Evolutionary conservation across 2,888 invertebrate genomes (phyloP).

Genomic region (Nyleta sp.): DNA sequence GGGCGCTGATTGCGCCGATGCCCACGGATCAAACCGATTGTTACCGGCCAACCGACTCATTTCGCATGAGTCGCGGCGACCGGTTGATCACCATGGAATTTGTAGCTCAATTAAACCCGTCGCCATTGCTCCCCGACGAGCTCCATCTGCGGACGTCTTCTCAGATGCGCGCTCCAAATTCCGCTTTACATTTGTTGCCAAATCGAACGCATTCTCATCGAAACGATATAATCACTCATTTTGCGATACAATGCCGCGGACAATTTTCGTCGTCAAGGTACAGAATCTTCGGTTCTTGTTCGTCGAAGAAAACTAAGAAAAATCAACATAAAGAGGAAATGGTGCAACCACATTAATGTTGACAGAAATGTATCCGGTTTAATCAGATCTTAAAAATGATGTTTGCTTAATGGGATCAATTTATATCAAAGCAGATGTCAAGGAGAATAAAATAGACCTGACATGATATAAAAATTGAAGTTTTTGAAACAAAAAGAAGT

Average conservation of each 20-base stretch:
- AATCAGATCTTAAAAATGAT: too few species aligned
- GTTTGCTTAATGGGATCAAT: too few species aligned
- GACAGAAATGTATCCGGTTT: too few species aligned
- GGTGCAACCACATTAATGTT: too few species aligned
- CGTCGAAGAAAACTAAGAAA: too few species aligned
- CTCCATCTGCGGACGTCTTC: conserved; percentile 58
- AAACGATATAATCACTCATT: conserved; percentile 57
- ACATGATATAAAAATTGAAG: too few species aligned
- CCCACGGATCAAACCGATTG: conserved; percentile 74
- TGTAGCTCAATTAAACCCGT: conserved; percentile 81
- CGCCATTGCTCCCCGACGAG: conserved; percentile 65
- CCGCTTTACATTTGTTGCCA: conserved; percentile 54
- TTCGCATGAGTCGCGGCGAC: conserved; percentile 79
- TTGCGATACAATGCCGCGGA: conserved; percentile 10
- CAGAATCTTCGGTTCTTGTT: too few species aligned
- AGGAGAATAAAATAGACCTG: too few species aligned
- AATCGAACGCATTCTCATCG: conserved; percentile 49
- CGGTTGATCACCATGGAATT: conserved; percentile 81
- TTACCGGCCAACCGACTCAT: conserved; percentile 75
- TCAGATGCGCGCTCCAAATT: conserved; percentile 58
- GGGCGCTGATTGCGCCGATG: conserved; percentile 75
- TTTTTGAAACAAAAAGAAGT: too few species aligned
- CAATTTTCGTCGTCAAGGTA: too few species aligned
- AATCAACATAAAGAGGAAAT: too few species aligned
- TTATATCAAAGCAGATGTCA: too few species aligned